phyloP scores from a whole-genome alignment of 2,797 vertebrate species.

The Hydrophis major region DNA sequence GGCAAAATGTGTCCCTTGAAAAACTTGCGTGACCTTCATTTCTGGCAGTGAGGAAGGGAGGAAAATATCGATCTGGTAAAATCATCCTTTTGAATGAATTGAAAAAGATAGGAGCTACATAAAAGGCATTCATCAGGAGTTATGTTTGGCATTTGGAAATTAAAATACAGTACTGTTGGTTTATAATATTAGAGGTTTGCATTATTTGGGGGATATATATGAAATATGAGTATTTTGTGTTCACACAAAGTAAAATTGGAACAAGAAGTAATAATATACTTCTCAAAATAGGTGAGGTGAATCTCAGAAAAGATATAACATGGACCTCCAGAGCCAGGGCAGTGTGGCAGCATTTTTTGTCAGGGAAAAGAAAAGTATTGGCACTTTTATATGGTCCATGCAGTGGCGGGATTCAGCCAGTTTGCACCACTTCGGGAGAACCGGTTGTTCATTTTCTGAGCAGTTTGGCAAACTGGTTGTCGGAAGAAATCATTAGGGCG shows the following conservation, averaged over 20 bases:
- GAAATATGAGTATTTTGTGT: background rate
- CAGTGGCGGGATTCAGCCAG: too few species aligned
- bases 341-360: background rate
- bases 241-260: background rate
- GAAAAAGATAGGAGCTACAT: background rate
- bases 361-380: background rate
- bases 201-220: background rate
- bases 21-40: background rate
- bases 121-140: background rate
- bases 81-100: background rate
- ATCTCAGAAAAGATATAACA: background rate
- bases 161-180: background rate
- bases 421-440: too few species aligned
- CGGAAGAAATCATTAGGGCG: too few species aligned
- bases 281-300: background rate
- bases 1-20: background rate
- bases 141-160: rapidly evolving
- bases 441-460: too few species aligned
- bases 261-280: background rate
- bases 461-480: too few species aligned
- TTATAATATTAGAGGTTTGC: background rate
- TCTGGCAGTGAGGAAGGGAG: background rate
- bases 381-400: background rate
- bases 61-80: background rate
- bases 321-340: background rate